Conservation (phyloP, 2,797 vertebrate species). For the Rhinatrema bivittatum region DNA sequence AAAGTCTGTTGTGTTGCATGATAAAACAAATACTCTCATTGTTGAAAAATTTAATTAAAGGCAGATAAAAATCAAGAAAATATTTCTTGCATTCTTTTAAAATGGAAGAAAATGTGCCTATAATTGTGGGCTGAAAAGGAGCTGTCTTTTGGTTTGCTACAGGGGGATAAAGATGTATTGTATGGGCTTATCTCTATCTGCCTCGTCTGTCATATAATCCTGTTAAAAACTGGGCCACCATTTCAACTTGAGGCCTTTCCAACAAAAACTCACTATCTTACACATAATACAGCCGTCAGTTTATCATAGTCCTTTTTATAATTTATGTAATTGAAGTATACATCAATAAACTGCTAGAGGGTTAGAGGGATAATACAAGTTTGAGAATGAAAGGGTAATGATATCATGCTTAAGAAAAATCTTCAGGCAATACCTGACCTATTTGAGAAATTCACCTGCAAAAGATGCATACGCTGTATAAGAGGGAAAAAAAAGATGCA, state of each 20-base stretch:
- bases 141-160: constrained; percentile 56
- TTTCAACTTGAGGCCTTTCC: constrained; percentile 36
- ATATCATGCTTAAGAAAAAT: constrained; percentile 18
- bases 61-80: constrained; percentile 61
- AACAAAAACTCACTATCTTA: constrained; percentile 23
- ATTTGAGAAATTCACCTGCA: background rate
- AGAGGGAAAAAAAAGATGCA: constrained; percentile 16
- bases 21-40: constrained; percentile 39
- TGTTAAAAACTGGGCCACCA: constrained; percentile 36
- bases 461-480: constrained; percentile 5
- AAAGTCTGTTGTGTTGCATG: constrained; percentile 16
- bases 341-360: constrained; percentile 5
- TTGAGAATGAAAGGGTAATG: constrained; percentile 16
- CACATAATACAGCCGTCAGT: constrained; percentile 12
- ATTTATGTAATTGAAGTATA: constrained; percentile 20
- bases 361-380: constrained; percentile 18
- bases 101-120: constrained; percentile 60
- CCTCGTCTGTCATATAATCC: constrained; percentile 58
- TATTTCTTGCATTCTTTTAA: constrained; percentile 49
- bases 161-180: constrained; percentile 68
- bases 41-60: constrained; percentile 69
- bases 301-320: constrained; percentile 18
- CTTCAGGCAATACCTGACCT: constrained; percentile 19
- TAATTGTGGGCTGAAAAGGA: constrained; percentile 42
- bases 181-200: constrained; percentile 72